Evolutionary conservation across 2,888 invertebrate species (phyloP).

Genomic region (Ornithoptera alexandrae): DNA sequence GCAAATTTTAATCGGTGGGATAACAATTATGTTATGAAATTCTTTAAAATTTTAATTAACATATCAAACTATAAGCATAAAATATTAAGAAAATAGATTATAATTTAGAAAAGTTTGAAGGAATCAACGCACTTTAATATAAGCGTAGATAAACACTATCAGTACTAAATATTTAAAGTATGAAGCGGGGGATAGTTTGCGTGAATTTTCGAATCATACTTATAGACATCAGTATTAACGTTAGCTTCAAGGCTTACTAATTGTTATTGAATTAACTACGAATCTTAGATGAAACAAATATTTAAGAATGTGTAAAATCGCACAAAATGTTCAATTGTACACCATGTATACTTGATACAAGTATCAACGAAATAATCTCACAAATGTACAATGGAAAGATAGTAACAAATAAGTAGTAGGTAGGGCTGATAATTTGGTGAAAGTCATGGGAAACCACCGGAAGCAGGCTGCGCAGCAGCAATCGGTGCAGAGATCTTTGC

Average conservation of each 20-base stretch:
- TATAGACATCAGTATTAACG: not conserved
- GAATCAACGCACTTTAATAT: too few species aligned
- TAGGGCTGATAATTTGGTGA: too few species aligned
- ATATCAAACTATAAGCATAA: too few species aligned
- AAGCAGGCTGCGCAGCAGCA: too few species aligned
- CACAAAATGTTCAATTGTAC: not conserved
- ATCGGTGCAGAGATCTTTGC: too few species aligned
- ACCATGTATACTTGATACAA: not conserved
- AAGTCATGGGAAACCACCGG: too few species aligned
- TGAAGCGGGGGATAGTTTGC: constrained; percentile 21
- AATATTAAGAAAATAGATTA: too few species aligned
- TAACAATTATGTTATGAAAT: too few species aligned
- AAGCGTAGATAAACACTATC: too few species aligned
- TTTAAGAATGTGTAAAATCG: not conserved
- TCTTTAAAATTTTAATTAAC: too few species aligned
- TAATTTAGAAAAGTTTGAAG: too few species aligned
- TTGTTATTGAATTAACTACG: not conserved
- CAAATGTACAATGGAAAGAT: not conserved
- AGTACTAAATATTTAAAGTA: not conserved
- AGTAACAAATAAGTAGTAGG: not conserved
- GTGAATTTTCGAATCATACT: constrained; percentile 9
- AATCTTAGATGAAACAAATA: not conserved
- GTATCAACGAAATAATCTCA: not conserved
- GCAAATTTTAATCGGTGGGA: too few species aligned
- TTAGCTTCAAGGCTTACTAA: constrained; percentile 2